Evolutionary conservation across 2,888 invertebrate genomes (phyloP).

Genomic region (Drosophila mercatorum): DNA sequence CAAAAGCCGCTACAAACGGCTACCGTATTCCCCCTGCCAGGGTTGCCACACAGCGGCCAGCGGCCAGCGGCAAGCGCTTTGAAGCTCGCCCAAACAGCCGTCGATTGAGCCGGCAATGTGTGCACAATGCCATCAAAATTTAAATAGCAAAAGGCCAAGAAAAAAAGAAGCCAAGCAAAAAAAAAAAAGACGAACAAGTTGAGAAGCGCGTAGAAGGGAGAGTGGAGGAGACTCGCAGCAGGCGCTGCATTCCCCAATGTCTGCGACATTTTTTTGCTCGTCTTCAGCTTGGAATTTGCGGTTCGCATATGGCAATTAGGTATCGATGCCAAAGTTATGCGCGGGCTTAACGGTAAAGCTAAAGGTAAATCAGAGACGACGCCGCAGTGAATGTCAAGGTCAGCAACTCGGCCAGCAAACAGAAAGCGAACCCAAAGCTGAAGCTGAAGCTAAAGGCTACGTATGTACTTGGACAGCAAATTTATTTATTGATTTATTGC

Average conservation of each 20-base stretch:
- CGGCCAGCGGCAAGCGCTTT: constrained; percentile 58
- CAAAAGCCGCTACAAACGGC: constrained; percentile 32
- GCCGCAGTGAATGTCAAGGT: constrained; percentile 67
- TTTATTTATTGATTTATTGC: constrained; percentile 75
- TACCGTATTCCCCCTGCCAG: constrained; percentile 72
- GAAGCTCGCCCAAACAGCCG: constrained; percentile 46
- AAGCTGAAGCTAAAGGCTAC: constrained; percentile 9
- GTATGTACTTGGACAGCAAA: constrained; percentile 16
- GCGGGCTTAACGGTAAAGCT: constrained; percentile 52
- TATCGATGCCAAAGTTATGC: constrained; percentile 43
- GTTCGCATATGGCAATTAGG: constrained; percentile 61
- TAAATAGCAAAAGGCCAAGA: constrained; percentile 64
- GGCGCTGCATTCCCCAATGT: constrained; percentile 67
- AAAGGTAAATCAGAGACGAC: constrained; percentile 23
- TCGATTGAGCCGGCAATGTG: constrained; percentile 50
- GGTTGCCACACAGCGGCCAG: constrained; percentile 6
- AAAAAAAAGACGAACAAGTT: constrained; percentile 8
- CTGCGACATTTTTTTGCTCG: constrained; percentile 74
- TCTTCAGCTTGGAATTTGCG: constrained; percentile 38
- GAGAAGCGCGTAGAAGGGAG: constrained; percentile 9
- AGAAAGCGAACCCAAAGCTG: background rate
- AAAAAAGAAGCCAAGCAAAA: constrained; percentile 20
- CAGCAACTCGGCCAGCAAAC: constrained; percentile 35
- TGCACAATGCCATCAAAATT: constrained; percentile 80
- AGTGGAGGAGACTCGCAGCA: background rate